Percentiles rank a stretch among this genome's conserved stretches.
Evolutionary conservation across 2,113 vertebrate genomes (phyloP).

Genomic region (Regulus satrapa): DNA sequence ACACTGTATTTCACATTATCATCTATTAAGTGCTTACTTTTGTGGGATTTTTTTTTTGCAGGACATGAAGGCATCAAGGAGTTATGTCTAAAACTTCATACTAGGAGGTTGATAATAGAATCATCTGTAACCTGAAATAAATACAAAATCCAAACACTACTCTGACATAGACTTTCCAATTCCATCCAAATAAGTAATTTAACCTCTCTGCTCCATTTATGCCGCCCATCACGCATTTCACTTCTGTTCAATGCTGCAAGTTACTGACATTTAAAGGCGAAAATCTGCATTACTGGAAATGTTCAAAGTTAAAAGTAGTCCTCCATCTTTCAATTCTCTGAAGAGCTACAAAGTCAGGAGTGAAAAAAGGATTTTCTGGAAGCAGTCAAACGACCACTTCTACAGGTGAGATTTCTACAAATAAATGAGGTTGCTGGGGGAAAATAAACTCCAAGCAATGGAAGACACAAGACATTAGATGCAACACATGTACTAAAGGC

Average conservation of each 20-base stretch:
- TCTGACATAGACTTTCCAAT: neutral
- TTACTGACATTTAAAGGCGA: neutral
- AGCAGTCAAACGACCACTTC: neutral
- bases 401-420: neutral
- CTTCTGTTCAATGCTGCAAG: neutral
- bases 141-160: neutral
- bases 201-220: neutral
- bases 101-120: neutral
- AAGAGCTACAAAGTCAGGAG: neutral
- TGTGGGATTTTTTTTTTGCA: rapidly evolving
- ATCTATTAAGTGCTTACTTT: neutral
- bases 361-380: neutral
- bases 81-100: neutral
- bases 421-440: neutral
- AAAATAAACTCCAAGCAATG: neutral
- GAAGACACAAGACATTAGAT: neutral
- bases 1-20: neutral
- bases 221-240: neutral
- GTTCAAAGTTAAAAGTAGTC: neutral
- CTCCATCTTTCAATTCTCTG: neutral
- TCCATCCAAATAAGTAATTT: neutral
- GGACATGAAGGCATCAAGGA: neutral
- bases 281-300: neutral
- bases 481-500: neutral
- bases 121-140: neutral